A percentile compares a stretch with the other conserved stretches of the same genome.
Conservation (phyloP, 2,888 invertebrate species). For the Creontiades dilutus region DNA sequence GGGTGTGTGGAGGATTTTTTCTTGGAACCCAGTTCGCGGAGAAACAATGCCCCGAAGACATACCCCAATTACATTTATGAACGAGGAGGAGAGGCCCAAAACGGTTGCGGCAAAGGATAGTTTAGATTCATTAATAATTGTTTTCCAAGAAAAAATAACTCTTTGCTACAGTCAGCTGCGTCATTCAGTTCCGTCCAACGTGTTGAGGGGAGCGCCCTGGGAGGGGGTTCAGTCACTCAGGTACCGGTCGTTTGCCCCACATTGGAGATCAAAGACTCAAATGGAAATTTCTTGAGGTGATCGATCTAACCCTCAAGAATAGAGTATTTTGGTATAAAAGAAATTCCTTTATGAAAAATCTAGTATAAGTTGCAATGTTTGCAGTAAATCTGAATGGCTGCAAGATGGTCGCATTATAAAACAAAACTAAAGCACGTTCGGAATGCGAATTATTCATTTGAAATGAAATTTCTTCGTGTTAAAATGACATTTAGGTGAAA, state of each 20-base stretch:
- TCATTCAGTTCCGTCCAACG: not conserved
- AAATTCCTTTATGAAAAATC: not conserved
- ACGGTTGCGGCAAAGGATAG: not conserved
- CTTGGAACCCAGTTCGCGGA: not conserved
- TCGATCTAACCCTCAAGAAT: too few species aligned
- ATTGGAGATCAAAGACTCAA: not conserved
- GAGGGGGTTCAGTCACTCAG: not conserved
- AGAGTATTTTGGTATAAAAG: too few species aligned
- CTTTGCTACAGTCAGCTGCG: not conserved
- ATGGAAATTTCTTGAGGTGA: too few species aligned
- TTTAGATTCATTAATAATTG: not conserved
- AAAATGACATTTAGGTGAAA: too few species aligned
- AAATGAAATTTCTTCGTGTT: too few species aligned
- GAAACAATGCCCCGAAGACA: not conserved
- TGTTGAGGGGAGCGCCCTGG: not conserved
- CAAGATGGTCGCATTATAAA: too few species aligned
- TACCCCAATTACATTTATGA: not conserved
- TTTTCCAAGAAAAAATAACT: not conserved
- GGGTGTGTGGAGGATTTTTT: not conserved
- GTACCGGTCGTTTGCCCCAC: not conserved
- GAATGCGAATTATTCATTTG: too few species aligned
- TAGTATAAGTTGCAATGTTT: not conserved
- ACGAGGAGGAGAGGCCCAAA: not conserved
- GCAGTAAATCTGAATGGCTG: not conserved
- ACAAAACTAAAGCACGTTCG: too few species aligned